Base-by-base conservation (phyloP, 2,888 invertebrate genomes). In the Athetis lepigone region DNA sequence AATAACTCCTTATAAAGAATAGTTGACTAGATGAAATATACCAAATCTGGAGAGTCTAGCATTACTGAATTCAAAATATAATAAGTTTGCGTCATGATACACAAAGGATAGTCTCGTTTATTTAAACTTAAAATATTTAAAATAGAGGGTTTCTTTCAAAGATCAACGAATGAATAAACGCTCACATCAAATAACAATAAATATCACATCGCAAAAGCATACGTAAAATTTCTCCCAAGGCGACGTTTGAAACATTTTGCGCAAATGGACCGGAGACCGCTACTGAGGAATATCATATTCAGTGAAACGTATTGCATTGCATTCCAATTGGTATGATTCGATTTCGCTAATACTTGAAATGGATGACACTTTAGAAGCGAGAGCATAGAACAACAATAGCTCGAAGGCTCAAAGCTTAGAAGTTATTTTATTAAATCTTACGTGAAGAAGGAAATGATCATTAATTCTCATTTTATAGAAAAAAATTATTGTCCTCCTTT, bases 231-330 rank as follows among this genome's bases (percentile, higher is more conserved):
- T 58, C 0, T 23, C 52, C 23, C 54, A 29, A 54, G 23, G 9
- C 23, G 23, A 54, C 21, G 43, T 43, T 52, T 43, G 36, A 43
- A 43, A 43, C 23, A 45, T 64, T 63, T 23, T 52, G n/a, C 37
- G 18, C 16, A n/a, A 42, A 27, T 42, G 11, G 4, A 52, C 13
- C 11, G 4, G 9, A 19, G 18, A 45, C 9, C 29, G 19, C 23
- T 18, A 54, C 8, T 2, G 0, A 8, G 3, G 18, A 37, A 62
- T 43, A 43, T 29, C n/a, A 29, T 42, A 40, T 39, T 27, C 13
- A 40, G 27, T 13, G 2, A 18, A 58, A 27, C 29, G 18, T 54
- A 37, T 43, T 37, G 43, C 27, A 63, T 18, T 51, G n/a, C 27
- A 16, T 27, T 23, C 13, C 33, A 27, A 21, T 11, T 4, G 11